Conservation (phyloP, 2,113 vertebrate genomes). For the Pollachius pollachius region DNA sequence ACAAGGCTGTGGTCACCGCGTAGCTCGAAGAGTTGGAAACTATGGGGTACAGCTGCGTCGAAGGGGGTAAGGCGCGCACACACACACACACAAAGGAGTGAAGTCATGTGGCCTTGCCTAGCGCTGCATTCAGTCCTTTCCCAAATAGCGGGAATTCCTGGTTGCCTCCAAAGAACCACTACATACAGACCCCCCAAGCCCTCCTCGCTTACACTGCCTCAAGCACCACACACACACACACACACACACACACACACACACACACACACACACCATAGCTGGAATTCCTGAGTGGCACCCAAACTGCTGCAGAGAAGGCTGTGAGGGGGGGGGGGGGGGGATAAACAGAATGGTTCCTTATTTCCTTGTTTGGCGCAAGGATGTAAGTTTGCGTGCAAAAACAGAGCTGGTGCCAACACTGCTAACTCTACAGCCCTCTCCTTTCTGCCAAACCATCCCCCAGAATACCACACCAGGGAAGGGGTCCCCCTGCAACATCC, state of each 20-base stretch:
- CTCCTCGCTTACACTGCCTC: conserved; percentile 40
- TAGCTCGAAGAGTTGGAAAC: too few species aligned
- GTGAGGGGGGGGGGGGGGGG: conserved; percentile 12
- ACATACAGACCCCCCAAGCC: conserved; percentile 12
- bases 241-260: conserved; percentile 10
- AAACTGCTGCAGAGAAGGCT: conserved; percentile 58
- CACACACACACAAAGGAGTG: conserved; percentile 24
- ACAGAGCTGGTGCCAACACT: conserved; percentile 18
- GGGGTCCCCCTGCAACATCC: conserved; percentile 19
- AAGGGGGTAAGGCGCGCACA: conserved; percentile 2
- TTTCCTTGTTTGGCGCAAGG: neutral
- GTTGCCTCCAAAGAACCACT: conserved; percentile 54
- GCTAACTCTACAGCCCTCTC: conserved; percentile 7
- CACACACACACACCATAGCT: conserved; percentile 48
- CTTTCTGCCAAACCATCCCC: conserved; percentile 1
- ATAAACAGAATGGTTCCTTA: neutral
- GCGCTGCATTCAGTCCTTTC: conserved; percentile 31
- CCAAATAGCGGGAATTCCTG: conserved; percentile 61
- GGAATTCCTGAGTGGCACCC: conserved; percentile 65
- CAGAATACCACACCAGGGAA: neutral
- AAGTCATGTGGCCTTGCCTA: conserved; percentile 29
- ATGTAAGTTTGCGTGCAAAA: neutral
- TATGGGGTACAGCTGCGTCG: too few species aligned
- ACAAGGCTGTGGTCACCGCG: too few species aligned
- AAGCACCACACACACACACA: conserved; percentile 28